These are phyloP conservation scores for Chlorops oryzae DNA, from an alignment of 1,140 invertebrate species.

Conservation along the genomic window DNA sequence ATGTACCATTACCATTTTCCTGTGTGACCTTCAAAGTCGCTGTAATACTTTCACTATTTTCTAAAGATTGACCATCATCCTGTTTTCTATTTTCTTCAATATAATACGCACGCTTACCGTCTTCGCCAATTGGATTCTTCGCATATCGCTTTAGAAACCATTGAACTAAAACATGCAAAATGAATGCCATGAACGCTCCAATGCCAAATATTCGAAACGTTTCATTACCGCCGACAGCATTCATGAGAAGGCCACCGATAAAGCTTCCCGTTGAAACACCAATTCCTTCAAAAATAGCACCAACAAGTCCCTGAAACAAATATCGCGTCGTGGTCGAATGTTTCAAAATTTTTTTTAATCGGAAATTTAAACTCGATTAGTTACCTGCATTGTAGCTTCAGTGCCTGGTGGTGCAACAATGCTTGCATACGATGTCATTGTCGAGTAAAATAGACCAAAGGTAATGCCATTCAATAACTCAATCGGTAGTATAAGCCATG, in stretches of 20 bases:
- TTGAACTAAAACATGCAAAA: conserved; percentile 58
- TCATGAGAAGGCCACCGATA: conserved; percentile 62
- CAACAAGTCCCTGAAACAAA: conserved; percentile 65
- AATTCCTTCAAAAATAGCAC: conserved; percentile 79
- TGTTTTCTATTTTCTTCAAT: neutral
- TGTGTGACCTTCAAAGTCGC: neutral
- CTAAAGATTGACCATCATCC: neutral
- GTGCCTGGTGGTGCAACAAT: conserved; percentile 78
- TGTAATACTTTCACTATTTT: neutral
- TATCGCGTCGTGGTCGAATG: neutral
- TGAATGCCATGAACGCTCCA: conserved; percentile 57
- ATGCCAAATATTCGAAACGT: conserved; percentile 67
- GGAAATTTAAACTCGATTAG: neutral
- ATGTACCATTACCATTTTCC: neutral
- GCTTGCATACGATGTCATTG: conserved; percentile 84
- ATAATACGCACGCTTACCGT: conserved; percentile 33
- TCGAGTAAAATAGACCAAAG: conserved; percentile 81
- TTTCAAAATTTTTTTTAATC: neutral
- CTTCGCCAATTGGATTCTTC: conserved; percentile 16
- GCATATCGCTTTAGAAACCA: conserved; percentile 36
- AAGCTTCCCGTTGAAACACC: conserved; percentile 73
- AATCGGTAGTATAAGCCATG: conserved; percentile 77
- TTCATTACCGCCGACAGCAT: conserved; percentile 55
- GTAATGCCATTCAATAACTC: conserved; percentile 83
- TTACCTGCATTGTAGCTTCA: conserved; percentile 74